These are phyloP conservation scores for Henricia sp. DNA, from an alignment of 53 echinoderm and acorn worm species.

Conservation along the genomic window DNA sequence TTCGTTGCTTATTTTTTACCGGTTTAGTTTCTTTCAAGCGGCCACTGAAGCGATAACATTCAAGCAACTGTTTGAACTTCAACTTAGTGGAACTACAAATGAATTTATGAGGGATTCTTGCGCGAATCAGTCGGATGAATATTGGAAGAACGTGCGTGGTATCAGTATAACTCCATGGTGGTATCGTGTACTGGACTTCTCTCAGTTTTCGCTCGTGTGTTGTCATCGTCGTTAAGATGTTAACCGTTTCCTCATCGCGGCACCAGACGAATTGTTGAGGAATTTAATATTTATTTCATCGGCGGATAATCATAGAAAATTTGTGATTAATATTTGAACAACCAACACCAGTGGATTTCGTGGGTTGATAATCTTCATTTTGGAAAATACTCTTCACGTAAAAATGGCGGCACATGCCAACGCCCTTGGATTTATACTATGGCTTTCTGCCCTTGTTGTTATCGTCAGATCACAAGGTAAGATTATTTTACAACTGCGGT, in stretches of 20 bases:
- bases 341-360: not conserved
- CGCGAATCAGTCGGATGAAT: not conserved
- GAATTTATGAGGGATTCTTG: not conserved
- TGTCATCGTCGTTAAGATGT: too few relatives aligned
- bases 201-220: not conserved
- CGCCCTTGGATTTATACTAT: not conserved
- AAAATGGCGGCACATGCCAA: not conserved
- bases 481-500: not conserved
- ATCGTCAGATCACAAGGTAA: slow-evolving; percentile 1
- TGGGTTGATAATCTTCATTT: not conserved
- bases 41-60: not conserved
- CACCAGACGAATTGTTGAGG: slow-evolving; percentile 16
- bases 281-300: not conserved
- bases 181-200: not conserved
- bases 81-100: not conserved
- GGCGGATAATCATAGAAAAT: not conserved
- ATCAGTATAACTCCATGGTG: too few relatives aligned
- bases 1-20: not conserved
- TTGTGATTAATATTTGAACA: not conserved
- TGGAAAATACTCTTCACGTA: not conserved
- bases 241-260: too few relatives aligned
- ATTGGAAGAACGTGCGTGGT: not conserved
- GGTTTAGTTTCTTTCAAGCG: not conserved
- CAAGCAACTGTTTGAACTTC: not conserved
- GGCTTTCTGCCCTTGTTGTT: not conserved